Evolutionary conservation across 2,888 invertebrate species (phyloP).

Genomic region (Nomada lathburiana): DNA sequence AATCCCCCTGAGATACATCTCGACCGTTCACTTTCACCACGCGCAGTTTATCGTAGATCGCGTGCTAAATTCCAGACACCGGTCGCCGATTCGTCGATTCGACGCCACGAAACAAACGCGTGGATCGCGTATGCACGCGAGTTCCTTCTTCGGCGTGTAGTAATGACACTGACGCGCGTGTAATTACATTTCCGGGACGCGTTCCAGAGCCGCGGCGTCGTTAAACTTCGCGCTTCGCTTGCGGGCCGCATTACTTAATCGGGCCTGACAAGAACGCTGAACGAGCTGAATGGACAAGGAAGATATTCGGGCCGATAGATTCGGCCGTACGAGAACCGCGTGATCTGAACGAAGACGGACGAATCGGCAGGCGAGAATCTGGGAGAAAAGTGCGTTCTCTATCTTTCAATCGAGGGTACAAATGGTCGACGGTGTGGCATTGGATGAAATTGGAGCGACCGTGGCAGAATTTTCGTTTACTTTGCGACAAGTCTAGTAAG

Average conservation of each 20-base stretch:
- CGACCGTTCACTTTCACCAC: slow-evolving; percentile 66
- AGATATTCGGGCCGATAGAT: slow-evolving; percentile 16
- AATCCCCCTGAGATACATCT: slow-evolving; percentile 22
- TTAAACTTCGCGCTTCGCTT: slow-evolving; percentile 22
- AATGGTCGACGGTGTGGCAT: background rate
- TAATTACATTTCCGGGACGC: slow-evolving; percentile 48
- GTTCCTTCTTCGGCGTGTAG: background rate
- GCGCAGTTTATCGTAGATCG: slow-evolving; percentile 59
- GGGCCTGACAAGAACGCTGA: slow-evolving; percentile 15
- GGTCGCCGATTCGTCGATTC: slow-evolving; percentile 27
- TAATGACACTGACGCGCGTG: slow-evolving; percentile 11
- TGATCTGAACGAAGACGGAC: background rate
- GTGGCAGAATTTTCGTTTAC: background rate
- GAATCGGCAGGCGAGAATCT: background rate
- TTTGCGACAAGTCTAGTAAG: too few relatives aligned
- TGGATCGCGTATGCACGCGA: background rate
- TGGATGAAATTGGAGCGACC: background rate
- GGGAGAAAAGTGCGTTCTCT: background rate
- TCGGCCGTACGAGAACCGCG: background rate
- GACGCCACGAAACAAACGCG: background rate
- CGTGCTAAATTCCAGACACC: slow-evolving; percentile 47
- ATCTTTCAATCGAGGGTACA: background rate
- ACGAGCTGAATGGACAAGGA: background rate
- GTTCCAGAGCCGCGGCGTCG: background rate
- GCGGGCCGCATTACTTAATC: slow-evolving; percentile 40